Base-by-base conservation (phyloP, 2,888 invertebrate genomes). In the Xanthia icteritia region DNA sequence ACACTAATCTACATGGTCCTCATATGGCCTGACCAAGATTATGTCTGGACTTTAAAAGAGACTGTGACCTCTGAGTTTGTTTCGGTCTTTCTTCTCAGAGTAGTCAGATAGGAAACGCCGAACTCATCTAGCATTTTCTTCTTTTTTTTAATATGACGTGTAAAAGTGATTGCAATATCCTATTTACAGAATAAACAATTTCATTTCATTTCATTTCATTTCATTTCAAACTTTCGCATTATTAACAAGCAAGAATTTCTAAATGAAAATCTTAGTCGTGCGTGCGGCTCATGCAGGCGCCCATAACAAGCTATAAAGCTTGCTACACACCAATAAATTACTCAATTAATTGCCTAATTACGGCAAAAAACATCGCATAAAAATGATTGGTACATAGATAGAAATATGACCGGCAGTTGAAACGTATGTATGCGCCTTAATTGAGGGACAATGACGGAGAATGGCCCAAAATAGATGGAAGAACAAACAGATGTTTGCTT, bases 381-480 rank as follows among this genome's bases (percentile, higher is more conserved):
- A 89, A 86, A 88, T 88, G 82, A 78, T 72, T 13, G 70, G 69
- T 83, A 77, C 79, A 80, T 80, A 85, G 91, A 94, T 93, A 94
- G 94, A 95, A 92, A 94, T 94, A 94, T 90, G 90, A 91, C 92
- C 86, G 89, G 90, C 92, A 93, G 93, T 95, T 94, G 94, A 92
- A 92, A 92, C 86, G 81, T 89, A 93, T 60, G 31, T 93, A 92
- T 91, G 92, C 90, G 89, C 86, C 91, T 92, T 95, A 96, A 96
- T 96, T 95, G 95, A 94, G 92, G 88, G 90, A 94, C 94, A 94
- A 94, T 94, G 93, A 94, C 94, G 92, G 90, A 91, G 93, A 94
- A 94, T 92, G 90, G 90, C 91, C 94, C 60, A 77, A 95, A 96
- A 96, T 96, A 96, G 95, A 93, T 73, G 77, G 89, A 93, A 95